Conservation (phyloP, 2,797 vertebrate genomes). For the Channa striata region DNA sequence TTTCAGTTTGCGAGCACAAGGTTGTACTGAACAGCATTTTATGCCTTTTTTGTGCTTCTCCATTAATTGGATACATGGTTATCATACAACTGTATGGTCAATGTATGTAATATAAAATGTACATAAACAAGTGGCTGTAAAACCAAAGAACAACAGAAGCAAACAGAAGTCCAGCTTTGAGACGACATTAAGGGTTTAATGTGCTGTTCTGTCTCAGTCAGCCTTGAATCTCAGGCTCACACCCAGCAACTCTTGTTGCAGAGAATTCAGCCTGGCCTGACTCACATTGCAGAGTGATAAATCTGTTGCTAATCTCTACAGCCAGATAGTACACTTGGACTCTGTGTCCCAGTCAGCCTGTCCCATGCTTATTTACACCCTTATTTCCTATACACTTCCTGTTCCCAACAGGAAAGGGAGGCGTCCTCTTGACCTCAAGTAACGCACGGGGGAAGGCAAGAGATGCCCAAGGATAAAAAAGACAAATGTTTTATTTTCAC, state of each 20-base stretch:
- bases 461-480: slow-evolving; percentile 36
- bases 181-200: slow-evolving; percentile 17
- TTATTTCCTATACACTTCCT: slow-evolving; percentile 72
- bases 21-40: not conserved
- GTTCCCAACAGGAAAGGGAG: slow-evolving; percentile 71
- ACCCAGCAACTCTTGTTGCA: slow-evolving; percentile 74
- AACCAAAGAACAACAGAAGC: not conserved
- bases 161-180: slow-evolving; percentile 34
- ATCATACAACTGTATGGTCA: too few relatives aligned
- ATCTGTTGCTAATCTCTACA: slow-evolving; percentile 82
- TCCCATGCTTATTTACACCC: slow-evolving; percentile 77
- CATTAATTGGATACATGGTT: too few relatives aligned
- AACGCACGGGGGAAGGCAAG: slow-evolving; percentile 42
- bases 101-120: too few relatives aligned
- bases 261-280: slow-evolving; percentile 70
- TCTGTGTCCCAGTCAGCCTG: slow-evolving; percentile 68
- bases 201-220: slow-evolving; percentile 46
- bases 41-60: too few relatives aligned
- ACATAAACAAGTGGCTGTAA: not conserved
- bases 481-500: slow-evolving; percentile 3
- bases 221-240: slow-evolving; percentile 67
- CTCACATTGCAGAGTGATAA: slow-evolving; percentile 83
- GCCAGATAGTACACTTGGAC: slow-evolving; percentile 75
- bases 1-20: not conserved
- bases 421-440: slow-evolving; percentile 44